Base-by-base conservation (phyloP, 2,888 invertebrate species). In the Heterodera filipjevi region DNA sequence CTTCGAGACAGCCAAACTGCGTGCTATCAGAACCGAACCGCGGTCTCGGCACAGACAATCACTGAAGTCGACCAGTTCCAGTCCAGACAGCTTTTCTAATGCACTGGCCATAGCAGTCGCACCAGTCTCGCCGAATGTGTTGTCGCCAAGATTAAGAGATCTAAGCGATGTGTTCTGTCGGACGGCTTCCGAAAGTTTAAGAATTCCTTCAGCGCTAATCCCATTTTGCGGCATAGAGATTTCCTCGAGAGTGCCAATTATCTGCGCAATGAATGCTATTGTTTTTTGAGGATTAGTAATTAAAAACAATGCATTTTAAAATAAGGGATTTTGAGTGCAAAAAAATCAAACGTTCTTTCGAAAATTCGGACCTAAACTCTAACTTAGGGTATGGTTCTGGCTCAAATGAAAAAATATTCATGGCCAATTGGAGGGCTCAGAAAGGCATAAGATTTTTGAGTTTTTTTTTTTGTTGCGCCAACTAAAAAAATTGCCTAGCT, bases 141-240 rank as follows among this genome's bases (percentile, higher is more conserved):
- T 99, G 89, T 99, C 99, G 89, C 96, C 96, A 0, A 99, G 91
- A 90, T 98, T 95, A 5, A 99, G 90, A 53, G 93, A 91, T 82
- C 92, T 91, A 10, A 99, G 91, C 64, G 92, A 92, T 0, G 71
- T 22, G 70, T 77, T 79, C 5, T 53, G 14, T 2, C 77, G 74
- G 2, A 85, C 78, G 0, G 83, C 81, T 10, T 79, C 77, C 66
- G 95, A 93, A 10, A 99, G 89, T 0, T 94, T 95, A 0, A 92
- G 90, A 71, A 98, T 93, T 0, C 98, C 99, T 0, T 91, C 90
- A 88, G 94, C 93, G 90, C 95, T 95, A 85, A 99, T 98, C 0
- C 97, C 96, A 90, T 99, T 99, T 90, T 99, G 98, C 0, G 95
- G 96, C 93, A 99, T 95, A 8, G 93, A 92, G 44, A 99, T 92